Evolutionary conservation across 1,140 invertebrate genomes (phyloP).

Genomic region (Agrilus planipennis): DNA sequence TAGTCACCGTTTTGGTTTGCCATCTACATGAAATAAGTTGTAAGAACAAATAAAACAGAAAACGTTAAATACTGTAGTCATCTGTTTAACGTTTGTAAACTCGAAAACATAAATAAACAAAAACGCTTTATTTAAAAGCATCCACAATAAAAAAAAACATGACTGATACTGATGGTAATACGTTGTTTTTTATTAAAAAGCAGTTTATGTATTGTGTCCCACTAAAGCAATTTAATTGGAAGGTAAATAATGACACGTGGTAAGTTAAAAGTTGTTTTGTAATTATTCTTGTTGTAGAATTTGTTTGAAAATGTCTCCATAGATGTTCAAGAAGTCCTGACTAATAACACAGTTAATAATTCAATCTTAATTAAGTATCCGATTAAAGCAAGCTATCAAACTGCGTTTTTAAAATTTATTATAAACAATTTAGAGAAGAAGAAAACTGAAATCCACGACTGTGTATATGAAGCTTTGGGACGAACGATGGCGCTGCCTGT

Average conservation of each 20-base stretch:
- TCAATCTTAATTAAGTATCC: constrained; percentile 33
- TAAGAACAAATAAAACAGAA: no score
- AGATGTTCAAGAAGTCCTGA: constrained; percentile 31
- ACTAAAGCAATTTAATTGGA: constrained; percentile 28
- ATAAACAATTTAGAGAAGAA: constrained; percentile 34
- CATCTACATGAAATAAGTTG: no score
- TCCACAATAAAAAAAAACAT: no score
- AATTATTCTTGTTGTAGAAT: constrained; percentile 18
- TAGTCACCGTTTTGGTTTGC: no score
- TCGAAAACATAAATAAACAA: no score
- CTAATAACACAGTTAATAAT: constrained; percentile 35
- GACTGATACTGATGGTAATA: no score
- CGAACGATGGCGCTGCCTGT: constrained; percentile 27
- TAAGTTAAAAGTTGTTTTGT: constrained; percentile 8
- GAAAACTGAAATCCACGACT: constrained; percentile 32
- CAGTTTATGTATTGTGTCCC: constrained; percentile 35
- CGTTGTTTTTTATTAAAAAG: no score
- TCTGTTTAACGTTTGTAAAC: no score
- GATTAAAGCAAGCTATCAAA: constrained; percentile 37
- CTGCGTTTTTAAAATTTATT: constrained; percentile 36
- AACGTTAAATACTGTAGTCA: no score
- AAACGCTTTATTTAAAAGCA: no score
- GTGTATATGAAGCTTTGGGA: constrained; percentile 35
- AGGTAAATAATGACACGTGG: constrained; percentile 23
- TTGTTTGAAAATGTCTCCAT: constrained; percentile 15